Percentiles rank a stretch among this genome's conserved stretches.
Conservation (phyloP, 2,797 vertebrate genomes). For the Bradypodion ventrale region DNA sequence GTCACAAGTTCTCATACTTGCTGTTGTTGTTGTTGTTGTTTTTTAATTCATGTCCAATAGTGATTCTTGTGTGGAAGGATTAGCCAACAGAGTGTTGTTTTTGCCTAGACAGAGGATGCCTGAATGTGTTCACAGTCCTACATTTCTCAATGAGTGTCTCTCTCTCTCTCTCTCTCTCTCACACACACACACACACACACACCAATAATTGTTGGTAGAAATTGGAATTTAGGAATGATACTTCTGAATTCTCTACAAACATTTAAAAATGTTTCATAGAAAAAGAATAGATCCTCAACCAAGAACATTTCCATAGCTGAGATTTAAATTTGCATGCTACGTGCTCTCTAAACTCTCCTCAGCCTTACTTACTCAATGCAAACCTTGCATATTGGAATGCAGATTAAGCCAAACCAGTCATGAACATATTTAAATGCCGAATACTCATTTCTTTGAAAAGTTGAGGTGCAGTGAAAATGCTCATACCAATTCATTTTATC, state of each 20-base stretch:
- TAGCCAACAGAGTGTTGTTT: no score
- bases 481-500: no score
- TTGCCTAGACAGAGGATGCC: no score
- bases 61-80: no score
- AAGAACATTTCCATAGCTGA: no score
- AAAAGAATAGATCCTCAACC: neutral
- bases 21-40: no score
- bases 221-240: neutral
- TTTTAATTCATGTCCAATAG: no score
- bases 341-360: neutral
- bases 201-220: neutral
- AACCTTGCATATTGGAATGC: neutral
- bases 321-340: neutral
- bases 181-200: neutral
- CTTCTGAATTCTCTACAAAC: neutral
- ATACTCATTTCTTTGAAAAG: neutral
- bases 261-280: neutral
- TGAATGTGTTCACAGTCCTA: no score
- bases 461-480: neutral
- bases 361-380: neutral
- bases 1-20: no score
- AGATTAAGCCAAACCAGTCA: neutral
- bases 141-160: no score
- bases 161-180: no score
- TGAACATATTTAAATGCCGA: neutral